Evolutionary conservation across 2,113 vertebrate species (phyloP).

Genomic region (Myrmecobius fasciatus): DNA sequence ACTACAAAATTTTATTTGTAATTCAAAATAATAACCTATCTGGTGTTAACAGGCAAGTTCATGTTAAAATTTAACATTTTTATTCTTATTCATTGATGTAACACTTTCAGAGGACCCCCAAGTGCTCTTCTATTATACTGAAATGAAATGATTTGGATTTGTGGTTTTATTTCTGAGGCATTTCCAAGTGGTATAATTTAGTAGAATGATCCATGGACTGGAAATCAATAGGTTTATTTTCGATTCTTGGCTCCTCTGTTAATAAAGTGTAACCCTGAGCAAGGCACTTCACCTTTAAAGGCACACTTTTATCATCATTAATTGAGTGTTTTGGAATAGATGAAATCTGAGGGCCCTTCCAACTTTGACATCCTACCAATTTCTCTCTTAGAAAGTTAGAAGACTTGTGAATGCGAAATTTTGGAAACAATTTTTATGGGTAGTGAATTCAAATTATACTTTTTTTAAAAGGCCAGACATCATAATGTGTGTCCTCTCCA

Average conservation of each 20-base stretch:
- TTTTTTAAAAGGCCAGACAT: conserved; percentile 24
- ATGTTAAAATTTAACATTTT: conserved; percentile 20
- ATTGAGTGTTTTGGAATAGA: conserved; percentile 47
- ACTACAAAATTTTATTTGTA: conserved; percentile 48
- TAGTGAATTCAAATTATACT: conserved; percentile 30
- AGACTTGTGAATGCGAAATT: conserved; percentile 24
- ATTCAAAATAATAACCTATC: conserved; percentile 45
- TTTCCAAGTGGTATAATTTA: not conserved
- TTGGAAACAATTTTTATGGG: conserved; percentile 4
- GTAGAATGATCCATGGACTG: not conserved
- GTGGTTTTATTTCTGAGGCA: not conserved
- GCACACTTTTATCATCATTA: not conserved
- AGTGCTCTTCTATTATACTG: not conserved
- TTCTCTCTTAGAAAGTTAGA: conserved; percentile 43
- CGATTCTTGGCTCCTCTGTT: not conserved
- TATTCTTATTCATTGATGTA: conserved; percentile 51
- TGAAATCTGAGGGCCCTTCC: not conserved
- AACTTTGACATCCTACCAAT: not conserved
- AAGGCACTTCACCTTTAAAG: conserved; percentile 1
- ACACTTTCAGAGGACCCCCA: conserved; percentile 3
- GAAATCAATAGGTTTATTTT: not conserved
- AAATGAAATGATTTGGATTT: not conserved
- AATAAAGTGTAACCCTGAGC: not conserved
- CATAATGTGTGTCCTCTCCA: not conserved
- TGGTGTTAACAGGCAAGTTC: conserved; percentile 39